Conservation (phyloP, 2,888 invertebrate species). For the Nemurella pictetii region DNA sequence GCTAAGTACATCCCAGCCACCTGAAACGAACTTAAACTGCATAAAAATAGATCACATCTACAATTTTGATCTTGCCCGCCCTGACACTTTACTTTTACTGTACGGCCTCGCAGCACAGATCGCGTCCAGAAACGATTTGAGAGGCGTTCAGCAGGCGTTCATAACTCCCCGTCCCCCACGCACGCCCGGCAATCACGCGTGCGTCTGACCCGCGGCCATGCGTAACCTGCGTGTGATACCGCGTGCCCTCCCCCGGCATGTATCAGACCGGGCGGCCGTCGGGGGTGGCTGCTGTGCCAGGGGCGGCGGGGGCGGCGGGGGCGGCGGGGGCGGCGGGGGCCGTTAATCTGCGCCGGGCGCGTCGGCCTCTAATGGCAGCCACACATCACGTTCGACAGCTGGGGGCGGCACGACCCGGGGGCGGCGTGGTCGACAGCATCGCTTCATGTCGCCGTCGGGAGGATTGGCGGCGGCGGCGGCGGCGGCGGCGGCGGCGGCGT, state of each 20-base stretch:
- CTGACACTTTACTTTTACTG: no score
- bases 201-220: background rate
- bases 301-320: background rate
- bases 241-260: background rate
- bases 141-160: background rate
- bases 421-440: background rate
- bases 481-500: background rate
- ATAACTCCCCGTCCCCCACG: no score
- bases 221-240: background rate
- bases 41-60: no score
- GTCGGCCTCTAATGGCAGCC: constrained; percentile 36
- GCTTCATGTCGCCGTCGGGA: background rate
- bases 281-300: background rate
- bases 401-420: background rate
- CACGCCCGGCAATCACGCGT: background rate
- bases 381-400: constrained; percentile 37
- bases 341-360: constrained; percentile 33
- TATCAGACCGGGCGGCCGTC: background rate
- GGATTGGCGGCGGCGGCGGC: background rate
- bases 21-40: no score
- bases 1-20: no score
- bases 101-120: no score
- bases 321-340: background rate
- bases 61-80: no score
- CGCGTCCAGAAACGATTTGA: background rate